Base-by-base conservation (phyloP, 2,797 vertebrate species). In the Thaleichthys pacificus region DNA sequence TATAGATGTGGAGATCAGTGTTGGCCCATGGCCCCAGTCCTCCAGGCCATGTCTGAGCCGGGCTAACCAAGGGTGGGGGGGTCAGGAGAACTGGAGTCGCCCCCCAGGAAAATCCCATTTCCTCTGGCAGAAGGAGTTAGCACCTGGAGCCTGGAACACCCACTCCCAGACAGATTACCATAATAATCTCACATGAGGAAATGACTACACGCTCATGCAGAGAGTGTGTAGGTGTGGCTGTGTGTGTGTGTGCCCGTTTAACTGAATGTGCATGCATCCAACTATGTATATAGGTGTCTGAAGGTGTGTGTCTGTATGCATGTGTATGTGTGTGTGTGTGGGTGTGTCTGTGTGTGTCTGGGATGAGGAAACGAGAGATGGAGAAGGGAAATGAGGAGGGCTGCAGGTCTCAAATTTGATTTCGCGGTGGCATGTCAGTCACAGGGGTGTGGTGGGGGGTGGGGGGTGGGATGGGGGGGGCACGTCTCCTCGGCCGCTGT, bases 331-430 rank as follows among this genome's bases (percentile, higher is more conserved):
- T 8, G 8, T 15, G 54, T 32, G 2, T 62, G 54, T 56, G 28
- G 22, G 28, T 71, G 66, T 49, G 57, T 80, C 60, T 69, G 38
- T 71, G 47, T 65, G 74, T 32, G 67, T 65, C 30, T 56, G 61
- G 69, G 67, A 57, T 51, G 66, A 78, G 71, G 67, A 74, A 76
- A 74, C 69, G 77, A 78, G 77, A 82, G 78, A 90, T 84, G 82
- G 83, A 84, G 77, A 82, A 73, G 74, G 84, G 81, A 90, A 87
- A 86, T 88, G 78, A 88, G 77, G 68, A 68, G 74, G 75, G 76
- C 72, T 65, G 78, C 61, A 80, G 80, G 75, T 78, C 60, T 35
- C 82, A 85, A 86, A 92, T 93, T 87, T 86, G 88, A 92, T 93
- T 91, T 91, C 80, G 84, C 69, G 74, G 73, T 79, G 80, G 71